Percentiles rank a stretch among this genome's conserved stretches.
These are phyloP conservation scores for Coremacera marginata DNA, from an alignment of 2,888 invertebrate genomes.

Conservation along the genomic window DNA sequence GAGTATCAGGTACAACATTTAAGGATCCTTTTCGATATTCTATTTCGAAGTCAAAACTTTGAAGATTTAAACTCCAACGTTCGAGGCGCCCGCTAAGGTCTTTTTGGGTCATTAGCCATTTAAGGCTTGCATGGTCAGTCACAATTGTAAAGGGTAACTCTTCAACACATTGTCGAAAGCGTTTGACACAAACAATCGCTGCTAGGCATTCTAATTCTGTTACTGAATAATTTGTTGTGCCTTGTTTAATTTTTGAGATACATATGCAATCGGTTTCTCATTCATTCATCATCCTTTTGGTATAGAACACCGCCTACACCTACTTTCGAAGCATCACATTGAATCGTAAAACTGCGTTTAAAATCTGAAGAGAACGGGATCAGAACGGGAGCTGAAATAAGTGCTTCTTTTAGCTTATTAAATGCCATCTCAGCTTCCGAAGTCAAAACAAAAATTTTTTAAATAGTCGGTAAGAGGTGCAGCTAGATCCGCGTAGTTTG, in stretches of 20 bases:
- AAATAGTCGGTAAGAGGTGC: too few species aligned
- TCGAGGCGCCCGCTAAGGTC: too few species aligned
- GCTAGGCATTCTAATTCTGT: conserved; percentile 41
- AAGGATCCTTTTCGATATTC: conserved; percentile 50
- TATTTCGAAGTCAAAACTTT: conserved; percentile 45
- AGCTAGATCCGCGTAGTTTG: too few species aligned
- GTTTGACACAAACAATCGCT: conserved; percentile 38
- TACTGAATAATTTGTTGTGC: conserved; percentile 36
- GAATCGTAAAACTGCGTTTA: conserved; percentile 13
- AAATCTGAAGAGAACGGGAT: conserved; percentile 35
- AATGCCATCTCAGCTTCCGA: conserved; percentile 15
- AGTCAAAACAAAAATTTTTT: conserved; percentile 25
- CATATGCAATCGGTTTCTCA: conserved; percentile 29
- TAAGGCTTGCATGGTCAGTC: too few species aligned
- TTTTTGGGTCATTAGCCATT: conserved; percentile 53
- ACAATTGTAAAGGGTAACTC: conserved; percentile 56
- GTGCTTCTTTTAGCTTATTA: conserved; percentile 7
- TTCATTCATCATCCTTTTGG: conserved; percentile 11
- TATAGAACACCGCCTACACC: conserved; percentile 26
- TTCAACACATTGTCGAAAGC: conserved; percentile 43
- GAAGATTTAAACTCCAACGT: conserved; percentile 49
- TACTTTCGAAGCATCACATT: conserved; percentile 27
- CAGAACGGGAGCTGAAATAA: conserved; percentile 27
- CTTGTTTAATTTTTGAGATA: conserved; percentile 47
- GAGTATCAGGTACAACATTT: conserved; percentile 52